Base-by-base conservation (phyloP, 2,888 invertebrate species). In the Endotricha flammealis region DNA sequence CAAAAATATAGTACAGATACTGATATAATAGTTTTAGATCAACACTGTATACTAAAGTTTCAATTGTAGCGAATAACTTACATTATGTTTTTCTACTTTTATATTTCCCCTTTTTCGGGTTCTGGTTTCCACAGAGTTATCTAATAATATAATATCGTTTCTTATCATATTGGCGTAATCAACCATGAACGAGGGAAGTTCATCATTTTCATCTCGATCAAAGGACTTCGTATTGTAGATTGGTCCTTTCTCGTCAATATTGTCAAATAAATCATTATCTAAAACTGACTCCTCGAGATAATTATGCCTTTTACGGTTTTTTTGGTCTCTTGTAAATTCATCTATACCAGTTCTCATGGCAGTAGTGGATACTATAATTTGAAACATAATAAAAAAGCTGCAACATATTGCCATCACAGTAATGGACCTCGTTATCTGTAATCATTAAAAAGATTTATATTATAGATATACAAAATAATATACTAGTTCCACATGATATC, bases 101-200 rank as follows among this genome's bases (percentile, higher is more conserved):
- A 73, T 60, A 43, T 79, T 81, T 25, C 79, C 83, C 44, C 80
- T 62, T 55, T 83, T 81, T 11, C 73, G 65, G 4, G 81, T 78
- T 38, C 78, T 66, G 0, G 83, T 83, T 58, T 85, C 74, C 5
- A 82, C 71, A 3, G 83, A 81, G 43, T 86, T 75, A 43, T 85
- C 85, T 20, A 82, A 49, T 31, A 82, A 54, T 38, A 81, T 71
- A 1, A 82, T 75, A 38, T 85, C 79, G 36, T 83, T 76, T 32
- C 77, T 54, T 24, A 82, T 79, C 77, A 79, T 74, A 38, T 85
- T 79, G 1, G 80, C 82, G 43, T 83, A 79, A 48, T 83, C 85
- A 4, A 74, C 67, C 1, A 81, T 72, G 7, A 79, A 61, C 1
- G 70, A 72, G 1, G 82, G 72, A n/a, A 80, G 47, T 30, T 74